phyloP scores from a whole-genome alignment of 2,888 invertebrate genomes.

The Heteropelma amictum region DNA sequence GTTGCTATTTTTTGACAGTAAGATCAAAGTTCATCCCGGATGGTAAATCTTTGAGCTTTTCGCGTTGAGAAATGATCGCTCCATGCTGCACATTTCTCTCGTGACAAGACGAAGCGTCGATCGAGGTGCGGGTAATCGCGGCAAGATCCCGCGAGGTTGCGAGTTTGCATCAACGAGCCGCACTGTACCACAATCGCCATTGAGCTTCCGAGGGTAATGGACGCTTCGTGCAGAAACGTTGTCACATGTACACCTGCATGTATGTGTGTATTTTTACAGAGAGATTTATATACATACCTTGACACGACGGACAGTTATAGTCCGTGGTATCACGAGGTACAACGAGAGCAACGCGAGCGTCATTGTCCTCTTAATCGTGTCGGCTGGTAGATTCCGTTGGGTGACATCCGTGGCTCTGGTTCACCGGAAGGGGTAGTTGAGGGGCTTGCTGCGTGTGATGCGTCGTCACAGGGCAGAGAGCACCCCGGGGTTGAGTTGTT shows the following conservation, averaged over 20 bases:
- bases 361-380: constrained; percentile 70
- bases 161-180: constrained; percentile 32
- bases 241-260: not conserved
- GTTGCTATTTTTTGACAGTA: not conserved
- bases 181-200: constrained; percentile 49
- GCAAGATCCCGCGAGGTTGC: constrained; percentile 8
- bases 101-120: constrained; percentile 16
- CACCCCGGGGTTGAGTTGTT: constrained; percentile 67
- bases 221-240: not conserved
- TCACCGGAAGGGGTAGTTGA: constrained; percentile 11
- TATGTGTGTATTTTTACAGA: not conserved
- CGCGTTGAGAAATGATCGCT: not conserved
- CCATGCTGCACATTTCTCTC: constrained; percentile 3
- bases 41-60: not conserved
- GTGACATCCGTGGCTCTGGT: constrained; percentile 54
- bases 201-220: constrained; percentile 52
- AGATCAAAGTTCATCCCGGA: not conserved
- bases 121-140: constrained; percentile 6
- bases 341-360: constrained; percentile 29
- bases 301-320: not conserved
- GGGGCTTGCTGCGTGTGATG: constrained; percentile 61
- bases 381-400: constrained; percentile 56
- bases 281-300: no score
- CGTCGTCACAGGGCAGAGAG: constrained; percentile 60
- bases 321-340: constrained; percentile 26